phyloP scores from a whole-genome alignment of 1,140 invertebrate species.

The Drosophila subpulchrella region DNA sequence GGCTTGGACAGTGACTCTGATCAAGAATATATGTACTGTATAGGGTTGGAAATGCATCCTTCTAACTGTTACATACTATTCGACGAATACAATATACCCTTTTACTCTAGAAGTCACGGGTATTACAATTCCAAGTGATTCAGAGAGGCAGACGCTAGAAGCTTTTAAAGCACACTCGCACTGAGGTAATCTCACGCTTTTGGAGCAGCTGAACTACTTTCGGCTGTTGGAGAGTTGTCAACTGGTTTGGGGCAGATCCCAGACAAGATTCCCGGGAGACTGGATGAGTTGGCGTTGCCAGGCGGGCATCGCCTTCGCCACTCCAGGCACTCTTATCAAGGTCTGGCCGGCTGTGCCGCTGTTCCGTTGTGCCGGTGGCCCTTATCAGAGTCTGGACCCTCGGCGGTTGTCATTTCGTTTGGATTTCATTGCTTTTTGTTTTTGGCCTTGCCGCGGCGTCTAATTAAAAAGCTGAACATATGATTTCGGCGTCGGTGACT shows the following conservation, averaged over 20 bases:
- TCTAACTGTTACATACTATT: too few relatives aligned
- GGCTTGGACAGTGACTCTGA: too few relatives aligned
- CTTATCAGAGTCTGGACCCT: conserved; percentile 51
- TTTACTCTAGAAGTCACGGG: too few relatives aligned
- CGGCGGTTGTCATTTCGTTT: conserved; percentile 38
- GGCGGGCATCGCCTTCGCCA: conserved; percentile 24
- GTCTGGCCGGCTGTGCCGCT: not conserved
- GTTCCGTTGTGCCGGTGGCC: conserved; percentile 5
- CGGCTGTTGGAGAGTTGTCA: conserved; percentile 3
- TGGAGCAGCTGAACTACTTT: not conserved
- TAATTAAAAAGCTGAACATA: conserved; percentile 34
- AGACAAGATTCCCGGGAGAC: conserved; percentile 4
- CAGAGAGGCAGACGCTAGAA: conserved; percentile 15
- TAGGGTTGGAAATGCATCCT: too few relatives aligned
- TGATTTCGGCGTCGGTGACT: conserved; percentile 17
- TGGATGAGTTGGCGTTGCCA: conserved; percentile 24
- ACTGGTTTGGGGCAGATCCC: conserved; percentile 22
- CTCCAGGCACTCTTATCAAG: conserved; percentile 19
- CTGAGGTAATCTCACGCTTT: conserved; percentile 1
- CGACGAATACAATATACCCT: too few relatives aligned
- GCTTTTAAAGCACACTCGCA: conserved; percentile 51
- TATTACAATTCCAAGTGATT: conserved; percentile 19
- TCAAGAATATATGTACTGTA: too few relatives aligned
- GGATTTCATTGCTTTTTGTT: conserved; percentile 30
- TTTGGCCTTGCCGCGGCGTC: conserved; percentile 7